Base-by-base conservation (phyloP, 2,113 vertebrate species). In the Mandrillus leucophaeus region DNA sequence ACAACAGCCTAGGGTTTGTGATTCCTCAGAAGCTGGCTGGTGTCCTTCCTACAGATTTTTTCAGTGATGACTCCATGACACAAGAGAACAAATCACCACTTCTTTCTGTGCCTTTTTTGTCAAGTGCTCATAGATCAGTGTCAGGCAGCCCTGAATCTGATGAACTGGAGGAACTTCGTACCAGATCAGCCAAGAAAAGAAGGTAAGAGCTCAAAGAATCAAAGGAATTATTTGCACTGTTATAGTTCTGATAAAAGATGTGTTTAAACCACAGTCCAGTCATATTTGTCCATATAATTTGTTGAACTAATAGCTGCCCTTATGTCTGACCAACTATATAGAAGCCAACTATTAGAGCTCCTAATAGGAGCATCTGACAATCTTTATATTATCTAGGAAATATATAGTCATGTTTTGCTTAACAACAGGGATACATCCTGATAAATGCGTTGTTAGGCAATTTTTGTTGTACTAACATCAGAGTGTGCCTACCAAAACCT, bases 31-130 rank as follows among this genome's bases (percentile, higher is more conserved):
- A 98, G 48, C 98, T 99, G 95, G 97, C 98, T n/a, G 98, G 98
- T 6, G 98, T 99, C 88, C 99, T 99, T 92, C 99, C 99, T 40
- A 84, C 99, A 38, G 99, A 99, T 93, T 99, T 99, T 98, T 99
- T 99, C 98, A 99, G 99, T 32, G 99, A 99, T 76, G 99, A 99
- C 50, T 99, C 99, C 0, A 7, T 99, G 84, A 97, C 98, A 45
- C 99, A 99, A 95, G 99, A 99, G 88, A 99, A 99, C 76, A 97
- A 98, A 86, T 99, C 99, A 52, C 98, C 99, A 2, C 97, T 98
- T 3, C 91, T 96, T 83, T 98, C 99, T 27, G 96, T 90, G 0
- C 97, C 99, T 32, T 83, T 98, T 2, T 30, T 95, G 2, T 99
- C 99, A 18, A 92, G 97, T 18, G 94, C 98, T 75, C 98, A 96